Base-by-base conservation (phyloP, 2,113 vertebrate genomes). In the Oceanodroma tethys region DNA sequence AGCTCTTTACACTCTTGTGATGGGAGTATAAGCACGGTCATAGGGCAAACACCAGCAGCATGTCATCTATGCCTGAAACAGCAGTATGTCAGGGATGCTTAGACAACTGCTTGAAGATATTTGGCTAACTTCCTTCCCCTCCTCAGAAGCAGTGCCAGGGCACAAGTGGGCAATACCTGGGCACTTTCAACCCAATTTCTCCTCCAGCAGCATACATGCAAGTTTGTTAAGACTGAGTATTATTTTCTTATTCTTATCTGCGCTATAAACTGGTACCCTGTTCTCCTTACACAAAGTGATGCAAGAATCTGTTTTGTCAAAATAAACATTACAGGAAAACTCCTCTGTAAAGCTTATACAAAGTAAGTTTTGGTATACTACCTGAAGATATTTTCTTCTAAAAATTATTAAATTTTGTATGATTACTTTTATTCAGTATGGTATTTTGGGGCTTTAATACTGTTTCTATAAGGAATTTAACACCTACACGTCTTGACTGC, bases 401-500 rank as follows among this genome's bases (percentile, higher is more conserved):
- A 40, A 80, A 78, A 59, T 1, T 3, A 4, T 7, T n/a, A n/a
- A 6, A 16, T 50, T 40, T 67, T 13, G 40, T 6, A 50, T 7
- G 3, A 20, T 16, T 11, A 19, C 4, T 29, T 78, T 50, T 25
- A 84, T 34, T 63, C 36, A 67, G 8, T 34, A 3, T 1, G 3
- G 20, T 50, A 27, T 48, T 86, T n/a, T 23, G 15, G 21, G 40
- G 52, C 72, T 81, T 73, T 52, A 74, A 81, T 40, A 27, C 13
- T 36, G 13, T 59, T 88, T 79, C 74, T 73, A 2, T 8, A 11
- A 95, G 76, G 80, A 93, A 94, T 95, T 88, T 62, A 92, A 83
- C 91, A 95, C 91, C 86, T 95, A 96, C 93, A 30, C 13, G 1
- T 68, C 53, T 75, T 60, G 78, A 89, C 42, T 65, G 56, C 60